phyloP scores from a whole-genome alignment of 2,888 invertebrate species.

The Eledona agricola region DNA sequence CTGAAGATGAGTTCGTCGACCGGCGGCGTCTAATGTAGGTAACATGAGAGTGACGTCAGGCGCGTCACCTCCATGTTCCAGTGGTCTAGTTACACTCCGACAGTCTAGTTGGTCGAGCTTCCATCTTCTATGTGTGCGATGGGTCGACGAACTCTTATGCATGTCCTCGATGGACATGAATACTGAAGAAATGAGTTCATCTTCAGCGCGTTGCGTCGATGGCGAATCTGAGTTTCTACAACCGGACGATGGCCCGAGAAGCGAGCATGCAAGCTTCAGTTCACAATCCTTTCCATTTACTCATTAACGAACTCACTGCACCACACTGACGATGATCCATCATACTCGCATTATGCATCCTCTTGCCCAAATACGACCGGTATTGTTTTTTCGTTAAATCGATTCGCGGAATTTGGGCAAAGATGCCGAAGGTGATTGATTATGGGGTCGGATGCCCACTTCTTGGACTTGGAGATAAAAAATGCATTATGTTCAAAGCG shows the following conservation, averaged over 20 bases:
- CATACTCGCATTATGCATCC: no score
- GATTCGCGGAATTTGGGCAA: no score
- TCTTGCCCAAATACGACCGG: no score
- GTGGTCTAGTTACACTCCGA: slow-evolving; percentile 59
- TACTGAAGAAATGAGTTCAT: slow-evolving; percentile 55
- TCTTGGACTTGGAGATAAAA: no score
- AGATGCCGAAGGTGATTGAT: no score
- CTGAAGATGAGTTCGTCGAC: slow-evolving; percentile 53
- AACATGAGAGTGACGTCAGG: slow-evolving; percentile 61
- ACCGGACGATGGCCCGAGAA: slow-evolving; percentile 10
- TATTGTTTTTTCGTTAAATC: no score
- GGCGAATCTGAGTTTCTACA: slow-evolving; percentile 21
- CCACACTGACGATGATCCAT: slow-evolving; percentile 5
- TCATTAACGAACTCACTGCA: no score
- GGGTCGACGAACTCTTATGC: slow-evolving; percentile 46
- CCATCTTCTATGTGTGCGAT: slow-evolving; percentile 42
- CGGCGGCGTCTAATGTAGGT: slow-evolving; percentile 58
- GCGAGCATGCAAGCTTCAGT: slow-evolving; percentile 8
- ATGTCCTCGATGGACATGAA: slow-evolving; percentile 52
- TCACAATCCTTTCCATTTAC: no score
- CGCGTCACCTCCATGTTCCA: slow-evolving; percentile 62
- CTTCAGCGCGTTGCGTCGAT: slow-evolving; percentile 26
- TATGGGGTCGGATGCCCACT: no score
- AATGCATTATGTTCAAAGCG: no score
- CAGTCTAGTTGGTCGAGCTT: slow-evolving; percentile 50